phyloP scores from a whole-genome alignment of 2,113 vertebrate species.

The Atrichornis clamosus region DNA sequence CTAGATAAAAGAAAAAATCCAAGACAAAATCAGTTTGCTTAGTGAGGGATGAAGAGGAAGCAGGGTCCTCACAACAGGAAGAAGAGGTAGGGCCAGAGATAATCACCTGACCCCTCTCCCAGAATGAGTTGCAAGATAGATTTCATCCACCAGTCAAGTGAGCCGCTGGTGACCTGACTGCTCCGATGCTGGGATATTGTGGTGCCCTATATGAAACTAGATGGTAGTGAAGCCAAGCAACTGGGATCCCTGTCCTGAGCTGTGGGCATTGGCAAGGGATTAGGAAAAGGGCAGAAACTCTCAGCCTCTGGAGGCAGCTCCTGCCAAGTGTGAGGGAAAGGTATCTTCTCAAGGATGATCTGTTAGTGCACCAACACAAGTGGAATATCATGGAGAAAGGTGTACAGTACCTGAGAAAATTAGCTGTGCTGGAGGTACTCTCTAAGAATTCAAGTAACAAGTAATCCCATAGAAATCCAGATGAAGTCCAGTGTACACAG shows the following conservation, averaged over 20 bases:
- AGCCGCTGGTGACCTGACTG: background rate
- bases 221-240: background rate
- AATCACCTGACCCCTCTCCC: background rate
- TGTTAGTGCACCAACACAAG: background rate
- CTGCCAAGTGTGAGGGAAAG: background rate
- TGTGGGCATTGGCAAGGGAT: background rate
- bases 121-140: background rate
- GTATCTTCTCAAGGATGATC: background rate
- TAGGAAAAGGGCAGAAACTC: background rate
- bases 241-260: background rate
- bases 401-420: too few relatives aligned
- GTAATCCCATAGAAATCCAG: too few relatives aligned
- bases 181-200: rapidly evolving
- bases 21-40: background rate
- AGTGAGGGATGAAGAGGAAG: background rate
- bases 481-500: too few relatives aligned
- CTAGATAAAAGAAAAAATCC: background rate
- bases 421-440: too few relatives aligned
- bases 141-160: background rate
- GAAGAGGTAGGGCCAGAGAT: background rate
- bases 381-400: background rate
- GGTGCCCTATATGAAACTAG: background rate
- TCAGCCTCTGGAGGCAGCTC: background rate
- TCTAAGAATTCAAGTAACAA: too few relatives aligned
- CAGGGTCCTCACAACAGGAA: background rate